Conservation (phyloP, 1,140 invertebrate species). For the Eubasilissa regina region DNA sequence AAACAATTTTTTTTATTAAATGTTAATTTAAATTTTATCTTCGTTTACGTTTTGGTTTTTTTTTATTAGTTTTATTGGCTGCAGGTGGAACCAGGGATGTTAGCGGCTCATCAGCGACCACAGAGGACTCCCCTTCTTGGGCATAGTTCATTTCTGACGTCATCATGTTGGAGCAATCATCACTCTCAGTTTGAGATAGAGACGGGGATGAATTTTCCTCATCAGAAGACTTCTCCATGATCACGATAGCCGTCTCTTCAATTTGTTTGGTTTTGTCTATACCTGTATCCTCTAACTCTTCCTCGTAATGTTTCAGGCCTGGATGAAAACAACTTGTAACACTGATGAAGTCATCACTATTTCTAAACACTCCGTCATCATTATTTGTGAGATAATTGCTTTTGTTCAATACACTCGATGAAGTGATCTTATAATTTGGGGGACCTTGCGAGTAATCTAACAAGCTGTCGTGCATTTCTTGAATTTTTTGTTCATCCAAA, state of each 20-base stretch:
- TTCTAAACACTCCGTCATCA: conserved; percentile 1
- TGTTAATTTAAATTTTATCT: conserved; percentile 46
- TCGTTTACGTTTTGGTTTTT: conserved; percentile 58
- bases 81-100: neutral
- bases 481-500: conserved; percentile 68
- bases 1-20: too few species aligned
- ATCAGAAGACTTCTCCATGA: conserved; percentile 70
- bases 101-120: conserved; percentile 19
- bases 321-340: conserved; percentile 18
- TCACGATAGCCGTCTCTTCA: neutral
- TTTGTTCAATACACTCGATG: neutral
- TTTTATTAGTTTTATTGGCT: conserved; percentile 51
- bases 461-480: conserved; percentile 66
- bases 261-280: conserved; percentile 3
- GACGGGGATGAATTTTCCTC: conserved; percentile 67
- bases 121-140: conserved; percentile 32
- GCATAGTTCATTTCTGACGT: conserved; percentile 1
- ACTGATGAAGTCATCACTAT: conserved; percentile 31
- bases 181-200: conserved; percentile 64
- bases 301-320: conserved; percentile 13
- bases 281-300: conserved; percentile 14
- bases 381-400: conserved; percentile 1
- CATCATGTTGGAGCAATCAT: conserved; percentile 56
- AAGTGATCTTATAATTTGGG: neutral
- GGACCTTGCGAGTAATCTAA: conserved; percentile 24